Percentiles rank a stretch among this genome's conserved stretches.
phyloP scores from a whole-genome alignment of 2,888 invertebrate species.

The Lomographa bimaculata region DNA sequence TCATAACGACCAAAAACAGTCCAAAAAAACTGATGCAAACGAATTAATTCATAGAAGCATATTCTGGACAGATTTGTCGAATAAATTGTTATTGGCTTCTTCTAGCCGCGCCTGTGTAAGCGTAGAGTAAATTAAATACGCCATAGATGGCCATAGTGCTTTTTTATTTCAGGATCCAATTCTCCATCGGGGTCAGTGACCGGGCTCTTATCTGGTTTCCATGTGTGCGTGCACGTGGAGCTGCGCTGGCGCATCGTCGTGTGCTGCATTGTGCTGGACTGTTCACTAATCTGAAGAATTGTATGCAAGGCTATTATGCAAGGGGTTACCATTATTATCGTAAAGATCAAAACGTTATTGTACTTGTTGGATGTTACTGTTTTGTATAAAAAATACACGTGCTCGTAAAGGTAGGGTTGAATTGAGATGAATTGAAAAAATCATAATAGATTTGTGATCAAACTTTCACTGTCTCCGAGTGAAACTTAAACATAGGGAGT shows the following conservation, averaged over 20 bases:
- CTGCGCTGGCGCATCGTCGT: constrained; percentile 53
- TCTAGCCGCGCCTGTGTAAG: too few species aligned
- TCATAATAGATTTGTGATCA: too few species aligned
- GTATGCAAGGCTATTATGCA: constrained; percentile 67
- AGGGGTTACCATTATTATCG: constrained; percentile 50
- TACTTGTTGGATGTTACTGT: constrained; percentile 25
- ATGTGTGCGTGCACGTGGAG: constrained; percentile 54
- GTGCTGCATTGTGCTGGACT: constrained; percentile 29
- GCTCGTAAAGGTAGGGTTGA: constrained; percentile 4
- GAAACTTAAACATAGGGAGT: too few species aligned
- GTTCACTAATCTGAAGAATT: constrained; percentile 39
- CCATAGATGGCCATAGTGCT: constrained; percentile 9
- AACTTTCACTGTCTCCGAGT: too few species aligned
- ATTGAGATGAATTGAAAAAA: too few species aligned
- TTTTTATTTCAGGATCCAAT: constrained; percentile 70
- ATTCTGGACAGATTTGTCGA: too few species aligned
- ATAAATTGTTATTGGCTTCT: constrained; percentile 3
- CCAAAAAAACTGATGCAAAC: too few species aligned
- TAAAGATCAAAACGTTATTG: constrained; percentile 46
- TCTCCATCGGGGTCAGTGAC: constrained; percentile 65
- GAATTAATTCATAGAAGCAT: too few species aligned
- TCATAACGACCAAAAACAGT: too few species aligned
- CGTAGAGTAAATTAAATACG: constrained; percentile 8
- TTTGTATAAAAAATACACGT: constrained; percentile 5
- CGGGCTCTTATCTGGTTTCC: constrained; percentile 67